A percentile compares a stretch with the other conserved stretches of the same genome.
Conservation (phyloP, 1,140 invertebrate species). For the Harlomillsia oculata region DNA sequence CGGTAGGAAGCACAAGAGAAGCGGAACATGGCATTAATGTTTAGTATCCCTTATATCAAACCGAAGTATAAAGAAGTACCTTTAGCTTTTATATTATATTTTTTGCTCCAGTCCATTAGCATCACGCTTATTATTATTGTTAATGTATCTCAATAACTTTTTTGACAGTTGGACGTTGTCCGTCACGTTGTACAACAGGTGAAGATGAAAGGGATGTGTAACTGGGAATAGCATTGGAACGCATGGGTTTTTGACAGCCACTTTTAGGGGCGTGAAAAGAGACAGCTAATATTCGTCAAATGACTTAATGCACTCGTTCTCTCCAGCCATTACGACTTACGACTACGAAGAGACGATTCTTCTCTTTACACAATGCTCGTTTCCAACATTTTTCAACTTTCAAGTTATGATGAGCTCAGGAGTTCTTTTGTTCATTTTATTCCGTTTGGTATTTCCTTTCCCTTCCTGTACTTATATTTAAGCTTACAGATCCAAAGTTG, state of each 20-base stretch:
- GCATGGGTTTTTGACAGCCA: not conserved
- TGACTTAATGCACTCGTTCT: conserved; percentile 1
- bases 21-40: too few relatives aligned
- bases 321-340: too few relatives aligned
- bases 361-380: too few relatives aligned
- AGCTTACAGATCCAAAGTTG: too few relatives aligned
- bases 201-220: too few relatives aligned
- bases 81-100: not conserved
- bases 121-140: conserved; percentile 25
- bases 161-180: conserved; percentile 16
- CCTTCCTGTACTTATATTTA: too few relatives aligned
- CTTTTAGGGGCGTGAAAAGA: not conserved
- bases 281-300: conserved; percentile 8
- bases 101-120: conserved; percentile 24
- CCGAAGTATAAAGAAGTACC: not conserved
- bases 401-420: too few relatives aligned
- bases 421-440: too few relatives aligned
- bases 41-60: not conserved
- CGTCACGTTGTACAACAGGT: not conserved
- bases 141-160: conserved; percentile 29
- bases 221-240: not conserved
- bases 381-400: too few relatives aligned
- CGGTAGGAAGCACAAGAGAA: too few relatives aligned
- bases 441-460: too few relatives aligned
- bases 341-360: too few relatives aligned